phyloP scores from a whole-genome alignment of 2,113 vertebrate genomes.

The Oenanthe oenanthe region DNA sequence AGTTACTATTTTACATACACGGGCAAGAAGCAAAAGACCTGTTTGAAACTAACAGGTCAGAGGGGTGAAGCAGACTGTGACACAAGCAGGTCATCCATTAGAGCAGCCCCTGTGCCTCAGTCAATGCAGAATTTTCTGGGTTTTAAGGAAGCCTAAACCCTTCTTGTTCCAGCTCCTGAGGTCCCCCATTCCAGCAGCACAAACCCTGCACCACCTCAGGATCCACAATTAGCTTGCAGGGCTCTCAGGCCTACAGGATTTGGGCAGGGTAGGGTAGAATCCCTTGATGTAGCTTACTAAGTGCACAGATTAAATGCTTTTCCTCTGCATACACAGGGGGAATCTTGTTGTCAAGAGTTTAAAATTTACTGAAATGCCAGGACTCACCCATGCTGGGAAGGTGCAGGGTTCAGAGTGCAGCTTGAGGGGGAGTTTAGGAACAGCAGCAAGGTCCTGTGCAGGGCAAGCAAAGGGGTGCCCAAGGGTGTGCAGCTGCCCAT shows the following conservation, averaged over 20 bases:
- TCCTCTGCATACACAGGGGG: background rate
- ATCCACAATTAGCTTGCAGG: background rate
- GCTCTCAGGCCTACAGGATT: background rate
- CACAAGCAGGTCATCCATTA: background rate
- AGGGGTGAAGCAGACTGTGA: background rate
- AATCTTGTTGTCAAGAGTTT: background rate
- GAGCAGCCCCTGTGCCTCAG: background rate
- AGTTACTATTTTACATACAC: background rate
- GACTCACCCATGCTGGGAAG: rapidly evolving
- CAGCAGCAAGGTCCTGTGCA: background rate
- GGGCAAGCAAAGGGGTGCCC: background rate
- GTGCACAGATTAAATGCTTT: background rate
- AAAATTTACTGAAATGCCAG: background rate
- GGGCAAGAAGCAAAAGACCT: background rate
- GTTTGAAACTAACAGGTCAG: background rate
- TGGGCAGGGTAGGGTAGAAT: background rate
- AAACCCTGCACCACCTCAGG: background rate
- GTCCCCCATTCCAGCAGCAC: background rate
- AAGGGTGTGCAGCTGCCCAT: background rate
- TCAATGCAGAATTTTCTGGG: background rate
- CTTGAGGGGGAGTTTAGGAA: background rate
- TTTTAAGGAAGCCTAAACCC: background rate
- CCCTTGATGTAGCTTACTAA: background rate
- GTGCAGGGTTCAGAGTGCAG: background rate
- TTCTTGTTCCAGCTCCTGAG: background rate